Base-by-base conservation (phyloP, 2,113 vertebrate genomes). In the Saguinus imperator region DNA sequence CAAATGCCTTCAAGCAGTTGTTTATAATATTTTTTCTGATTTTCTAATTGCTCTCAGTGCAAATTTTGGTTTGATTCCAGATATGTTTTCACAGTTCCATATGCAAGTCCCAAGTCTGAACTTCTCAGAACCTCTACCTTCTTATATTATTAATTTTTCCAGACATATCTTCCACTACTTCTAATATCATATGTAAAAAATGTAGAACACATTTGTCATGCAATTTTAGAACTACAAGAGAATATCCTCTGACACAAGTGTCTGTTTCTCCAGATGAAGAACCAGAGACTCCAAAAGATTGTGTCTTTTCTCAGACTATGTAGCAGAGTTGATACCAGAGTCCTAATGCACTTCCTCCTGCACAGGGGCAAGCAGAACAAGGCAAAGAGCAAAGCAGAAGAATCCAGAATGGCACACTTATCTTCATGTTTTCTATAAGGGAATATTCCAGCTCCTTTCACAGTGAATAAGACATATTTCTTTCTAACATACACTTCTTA, bases 391-490 rank as follows among this genome's bases (percentile, higher is more conserved):
- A 61, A 48, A 84, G n/a, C 18, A 29, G 8, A 45, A 76, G 43
- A 64, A 85, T 27, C 40, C 8, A 91, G 80, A 94, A n/a, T 4
- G 3, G 8, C 32, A 87, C 68, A 57, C 25, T 37, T 61, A 91
- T 76, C 45, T 91, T 81, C 68, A 61, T 35, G 43, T 37, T 81
- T 81, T 45, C 55, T 40, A 70, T 35, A 90, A 91, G 70, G 85
- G 94, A 97, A 91, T 77, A 87, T 64, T 82, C 87, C 17, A 48
- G 23, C 82, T 84, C 20, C 6, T 88, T 82, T 80, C 16, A 55
- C 82, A 57, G 58, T 50, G 82, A 97, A 50, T 83, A 88, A 90
- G 50, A 82, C 43, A 50, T 92, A 68, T 43, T 84, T 43, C 40
- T 92, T 94, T 89, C 81, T 84, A 94, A 58, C 27, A 35, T 20